Percentiles rank a stretch among this genome's conserved stretches.
Conservation (phyloP, 2,888 invertebrate genomes). For the Pasiphila rectangulata region DNA sequence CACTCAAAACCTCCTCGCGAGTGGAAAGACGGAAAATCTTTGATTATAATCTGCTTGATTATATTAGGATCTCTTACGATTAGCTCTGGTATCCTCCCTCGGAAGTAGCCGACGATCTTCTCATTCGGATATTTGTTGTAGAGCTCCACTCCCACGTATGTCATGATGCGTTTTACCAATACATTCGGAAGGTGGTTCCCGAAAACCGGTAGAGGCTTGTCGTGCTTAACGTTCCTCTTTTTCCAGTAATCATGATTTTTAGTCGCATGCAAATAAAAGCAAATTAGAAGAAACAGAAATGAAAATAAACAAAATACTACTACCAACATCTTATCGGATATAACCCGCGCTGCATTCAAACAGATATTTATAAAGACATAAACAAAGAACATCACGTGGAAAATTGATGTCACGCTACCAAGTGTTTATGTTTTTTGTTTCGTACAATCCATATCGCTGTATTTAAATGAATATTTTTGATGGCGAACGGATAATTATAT, state of each 20-base stretch:
- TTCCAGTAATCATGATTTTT: constrained; percentile 31
- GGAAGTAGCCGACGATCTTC: constrained; percentile 43
- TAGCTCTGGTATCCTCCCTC: constrained; percentile 37
- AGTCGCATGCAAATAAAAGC: no score
- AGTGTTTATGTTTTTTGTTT: no score
- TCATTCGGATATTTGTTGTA: constrained; percentile 41
- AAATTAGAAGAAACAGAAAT: constrained; percentile 11
- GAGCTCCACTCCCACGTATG: constrained; percentile 24
- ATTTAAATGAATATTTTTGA: no score
- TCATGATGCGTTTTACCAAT: constrained; percentile 15
- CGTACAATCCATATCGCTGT: no score
- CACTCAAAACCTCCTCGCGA: constrained; percentile 39
- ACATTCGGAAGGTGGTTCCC: constrained; percentile 30
- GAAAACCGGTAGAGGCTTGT: constrained; percentile 29
- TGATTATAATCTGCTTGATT: constrained; percentile 37
- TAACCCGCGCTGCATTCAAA: no score
- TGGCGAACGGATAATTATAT: no score
- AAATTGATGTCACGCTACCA: no score
- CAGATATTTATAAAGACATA: no score
- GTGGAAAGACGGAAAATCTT: constrained; percentile 42
- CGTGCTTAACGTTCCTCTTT: constrained; percentile 28
- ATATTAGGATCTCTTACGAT: constrained; percentile 46
- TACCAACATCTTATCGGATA: no score
- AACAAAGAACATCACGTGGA: no score
- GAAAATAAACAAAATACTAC: constrained; percentile 5